Percentiles rank a stretch among this genome's conserved stretches.
Conservation (phyloP, 2,113 vertebrate genomes). For the Cathartes aura region DNA sequence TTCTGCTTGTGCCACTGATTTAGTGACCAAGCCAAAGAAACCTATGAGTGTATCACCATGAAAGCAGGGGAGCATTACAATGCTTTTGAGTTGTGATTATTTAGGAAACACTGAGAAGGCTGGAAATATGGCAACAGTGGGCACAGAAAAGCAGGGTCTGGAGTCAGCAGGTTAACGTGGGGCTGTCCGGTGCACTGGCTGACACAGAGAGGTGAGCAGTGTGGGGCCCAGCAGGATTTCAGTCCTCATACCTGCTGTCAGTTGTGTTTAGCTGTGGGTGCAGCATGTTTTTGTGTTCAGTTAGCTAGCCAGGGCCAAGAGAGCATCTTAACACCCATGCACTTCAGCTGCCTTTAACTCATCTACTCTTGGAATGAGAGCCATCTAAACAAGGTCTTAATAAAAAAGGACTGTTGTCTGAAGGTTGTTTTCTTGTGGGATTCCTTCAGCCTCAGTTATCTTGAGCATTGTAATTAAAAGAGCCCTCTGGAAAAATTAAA, state of each 20-base stretch:
- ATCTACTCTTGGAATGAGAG: background rate
- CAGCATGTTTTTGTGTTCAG: background rate
- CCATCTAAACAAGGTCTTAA: background rate
- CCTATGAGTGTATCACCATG: background rate
- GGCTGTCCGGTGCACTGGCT: background rate
- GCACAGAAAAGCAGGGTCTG: background rate
- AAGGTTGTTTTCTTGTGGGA: background rate
- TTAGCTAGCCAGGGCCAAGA: background rate
- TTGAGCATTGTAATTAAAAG: background rate
- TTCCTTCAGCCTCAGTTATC: background rate
- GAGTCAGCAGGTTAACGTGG: background rate
- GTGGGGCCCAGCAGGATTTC: background rate
- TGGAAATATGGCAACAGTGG: accelerated
- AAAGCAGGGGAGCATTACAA: background rate
- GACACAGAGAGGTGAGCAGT: background rate
- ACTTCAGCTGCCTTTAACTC: background rate
- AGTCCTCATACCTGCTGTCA: background rate
- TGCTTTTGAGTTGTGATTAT: background rate
- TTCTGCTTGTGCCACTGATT: background rate
- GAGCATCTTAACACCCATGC: background rate
- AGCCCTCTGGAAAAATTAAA: background rate
- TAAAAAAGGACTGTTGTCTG: background rate
- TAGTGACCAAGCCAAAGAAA: background rate
- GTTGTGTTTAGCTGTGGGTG: background rate
- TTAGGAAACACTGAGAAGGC: background rate